Evolutionary conservation across 2,888 invertebrate species (phyloP).

Genomic region (Malthinus flaveolus): DNA sequence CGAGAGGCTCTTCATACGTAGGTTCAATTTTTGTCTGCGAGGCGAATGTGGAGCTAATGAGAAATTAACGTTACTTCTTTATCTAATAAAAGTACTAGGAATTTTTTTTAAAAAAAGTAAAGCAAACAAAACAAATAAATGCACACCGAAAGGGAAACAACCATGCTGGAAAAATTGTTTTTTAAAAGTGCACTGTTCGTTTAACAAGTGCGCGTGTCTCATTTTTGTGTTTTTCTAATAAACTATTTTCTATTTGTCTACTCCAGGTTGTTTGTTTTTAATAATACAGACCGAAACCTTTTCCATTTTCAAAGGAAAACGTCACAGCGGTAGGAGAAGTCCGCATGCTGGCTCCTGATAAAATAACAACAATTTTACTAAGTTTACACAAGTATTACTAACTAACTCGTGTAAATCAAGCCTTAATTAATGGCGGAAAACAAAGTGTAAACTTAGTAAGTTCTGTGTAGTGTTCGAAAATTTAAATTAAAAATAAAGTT

Average conservation of each 20-base stretch:
- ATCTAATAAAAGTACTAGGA: constrained; percentile 35
- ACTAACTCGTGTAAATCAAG: constrained; percentile 7
- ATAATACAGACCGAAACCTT: constrained; percentile 61
- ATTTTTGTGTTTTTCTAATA: constrained; percentile 20
- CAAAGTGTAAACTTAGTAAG: constrained; percentile 38
- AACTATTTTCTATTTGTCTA: constrained; percentile 22
- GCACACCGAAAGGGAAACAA: constrained; percentile 25
- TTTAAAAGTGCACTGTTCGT: constrained; percentile 17
- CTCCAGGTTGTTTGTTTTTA: constrained; percentile 23
- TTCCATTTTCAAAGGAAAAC: constrained; percentile 67
- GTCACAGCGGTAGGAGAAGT: constrained; percentile 69
- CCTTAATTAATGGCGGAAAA: constrained; percentile 15
- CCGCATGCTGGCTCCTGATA: constrained; percentile 63
- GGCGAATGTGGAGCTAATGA: constrained; percentile 89
- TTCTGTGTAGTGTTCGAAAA: constrained; percentile 10
- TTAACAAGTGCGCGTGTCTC: constrained; percentile 20
- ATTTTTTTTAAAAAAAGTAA: constrained; percentile 39
- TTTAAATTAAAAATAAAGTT: constrained; percentile 5
- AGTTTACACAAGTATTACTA: constrained; percentile 34
- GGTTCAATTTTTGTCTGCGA: constrained; percentile 91
- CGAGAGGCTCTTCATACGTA: constrained; percentile 97
- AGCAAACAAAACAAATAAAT: constrained; percentile 31
- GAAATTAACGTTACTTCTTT: constrained; percentile 35
- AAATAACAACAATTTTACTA: constrained; percentile 42
- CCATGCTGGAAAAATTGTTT: constrained; percentile 24